Percentiles rank a stretch among this genome's conserved stretches.
Evolutionary conservation across 2,888 invertebrate species (phyloP).

Genomic region (Trichopoda pennipes): DNA sequence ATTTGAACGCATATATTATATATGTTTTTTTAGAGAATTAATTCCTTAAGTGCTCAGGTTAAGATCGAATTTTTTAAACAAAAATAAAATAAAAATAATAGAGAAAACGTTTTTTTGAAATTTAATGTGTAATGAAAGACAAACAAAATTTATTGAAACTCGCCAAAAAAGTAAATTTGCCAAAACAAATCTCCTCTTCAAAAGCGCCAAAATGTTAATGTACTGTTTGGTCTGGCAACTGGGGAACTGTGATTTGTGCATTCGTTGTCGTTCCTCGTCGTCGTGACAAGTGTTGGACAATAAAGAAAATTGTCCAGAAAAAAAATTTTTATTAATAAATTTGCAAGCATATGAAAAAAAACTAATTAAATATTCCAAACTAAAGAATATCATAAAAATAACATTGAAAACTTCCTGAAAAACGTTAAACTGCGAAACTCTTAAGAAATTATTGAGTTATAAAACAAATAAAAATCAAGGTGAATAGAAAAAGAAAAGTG

Average conservation of each 20-base stretch:
- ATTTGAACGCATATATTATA: too few relatives aligned
- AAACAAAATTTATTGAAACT: not conserved
- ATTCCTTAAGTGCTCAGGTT: too few relatives aligned
- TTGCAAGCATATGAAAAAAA: conserved; percentile 28
- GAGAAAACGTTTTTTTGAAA: too few relatives aligned
- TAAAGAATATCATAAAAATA: conserved; percentile 5
- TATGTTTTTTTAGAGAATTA: too few relatives aligned
- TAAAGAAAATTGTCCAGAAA: conserved; percentile 28
- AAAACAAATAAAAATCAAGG: conserved; percentile 62
- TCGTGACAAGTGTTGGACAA: conserved; percentile 59
- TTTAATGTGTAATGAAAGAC: too few relatives aligned
- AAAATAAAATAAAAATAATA: too few relatives aligned
- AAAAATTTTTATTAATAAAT: conserved; percentile 45
- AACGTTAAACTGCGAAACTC: not conserved
- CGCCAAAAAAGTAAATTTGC: not conserved
- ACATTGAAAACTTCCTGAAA: conserved; percentile 10
- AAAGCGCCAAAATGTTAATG: not conserved
- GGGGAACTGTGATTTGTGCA: conserved; percentile 22
- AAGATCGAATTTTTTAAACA: too few relatives aligned
- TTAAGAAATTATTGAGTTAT: conserved; percentile 44
- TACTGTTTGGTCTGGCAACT: not conserved
- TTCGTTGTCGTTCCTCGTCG: conserved; percentile 61
- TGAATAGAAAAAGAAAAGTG: conserved; percentile 54
- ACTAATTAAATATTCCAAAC: conserved; percentile 13
- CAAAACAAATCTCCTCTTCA: not conserved